Evolutionary conservation across 2,113 vertebrate species (phyloP), one percentile per base, ranked within the genome.

Genomic region (Collichthys lucidus): DNA sequence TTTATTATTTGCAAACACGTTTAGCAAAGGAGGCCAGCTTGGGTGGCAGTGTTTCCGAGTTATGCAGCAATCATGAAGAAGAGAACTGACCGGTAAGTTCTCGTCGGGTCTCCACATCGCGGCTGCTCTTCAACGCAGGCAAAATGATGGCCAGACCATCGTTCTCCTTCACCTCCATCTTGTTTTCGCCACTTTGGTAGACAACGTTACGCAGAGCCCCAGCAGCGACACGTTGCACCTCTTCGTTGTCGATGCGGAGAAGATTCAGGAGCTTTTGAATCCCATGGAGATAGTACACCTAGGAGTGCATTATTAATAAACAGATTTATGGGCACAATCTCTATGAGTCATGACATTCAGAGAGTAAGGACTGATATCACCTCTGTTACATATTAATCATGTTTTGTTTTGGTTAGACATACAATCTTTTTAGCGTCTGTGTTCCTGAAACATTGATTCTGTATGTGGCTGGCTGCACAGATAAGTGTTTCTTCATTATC

Each of bases 141-240:
- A 97, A 79, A 26, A 97, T 86, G 4, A 82, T 46, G 0, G 86
- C 85, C 5, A 98, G 81, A 11, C 97, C 98, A 0, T 88, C 88
- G 0, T 93, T 94, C 50, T 98, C 95, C 19, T 93, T 95, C 35
- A 99, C 96, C 82, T 97, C 96, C 91, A 97, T 83, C 88, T 99
- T 99, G 92, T 98, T 99, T 74, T 97, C 95, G 17, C 90, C 93
- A 87, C 95, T 96, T 79, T 97, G 96, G 74, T 95, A 98, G 3
- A 98, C 96, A 11, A 96, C 73, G 24, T 98, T 99, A 17, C 98
- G 96, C 78, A 99, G 93, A 1, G 97, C 96, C 0, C 95, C 95
- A 0, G 96, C 96, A 0, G 87, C 91, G 0, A 91, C 93, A 1
- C 86, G 79, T 89, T 97, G 97, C 20, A 98, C 74, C 1, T 96